These are phyloP conservation scores for Drosophila takahashii DNA, from an alignment of 1,140 invertebrate genomes.

Conservation along the genomic window DNA sequence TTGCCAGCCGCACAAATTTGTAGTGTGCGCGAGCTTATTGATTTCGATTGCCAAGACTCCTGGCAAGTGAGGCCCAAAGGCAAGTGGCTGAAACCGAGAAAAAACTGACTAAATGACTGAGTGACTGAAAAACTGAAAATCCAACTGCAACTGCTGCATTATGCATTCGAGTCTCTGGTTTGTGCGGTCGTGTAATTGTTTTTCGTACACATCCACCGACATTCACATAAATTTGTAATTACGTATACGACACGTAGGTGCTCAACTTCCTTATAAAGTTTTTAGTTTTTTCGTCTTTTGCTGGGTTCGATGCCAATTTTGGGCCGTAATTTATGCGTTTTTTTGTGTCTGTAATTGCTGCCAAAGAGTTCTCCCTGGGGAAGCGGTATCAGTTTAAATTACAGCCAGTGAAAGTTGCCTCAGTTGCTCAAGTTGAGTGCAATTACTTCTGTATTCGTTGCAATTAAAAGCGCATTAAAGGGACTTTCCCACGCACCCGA, in stretches of 20 bases:
- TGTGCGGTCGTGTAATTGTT: slow-evolving; percentile 49
- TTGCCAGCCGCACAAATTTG: slow-evolving; percentile 66
- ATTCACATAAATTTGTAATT: slow-evolving; percentile 81
- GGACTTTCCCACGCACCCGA: slow-evolving; percentile 63
- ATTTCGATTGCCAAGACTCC: slow-evolving; percentile 45
- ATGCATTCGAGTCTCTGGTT: slow-evolving; percentile 40
- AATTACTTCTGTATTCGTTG: slow-evolving; percentile 34
- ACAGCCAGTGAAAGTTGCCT: slow-evolving; percentile 68
- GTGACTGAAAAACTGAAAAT: slow-evolving; percentile 34
- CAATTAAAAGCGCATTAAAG: slow-evolving; percentile 78
- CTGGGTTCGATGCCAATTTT: slow-evolving; percentile 60
- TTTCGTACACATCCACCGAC: slow-evolving; percentile 41
- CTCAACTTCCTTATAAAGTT: slow-evolving; percentile 75
- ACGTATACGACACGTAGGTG: slow-evolving; percentile 79
- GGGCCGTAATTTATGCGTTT: slow-evolving; percentile 71
- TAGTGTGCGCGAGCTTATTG: slow-evolving; percentile 73
- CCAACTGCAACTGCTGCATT: slow-evolving; percentile 59
- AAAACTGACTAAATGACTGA: not conserved
- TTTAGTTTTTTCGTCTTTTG: slow-evolving; percentile 12
- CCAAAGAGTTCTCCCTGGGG: slow-evolving; percentile 58
- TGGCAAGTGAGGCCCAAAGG: slow-evolving; percentile 27
- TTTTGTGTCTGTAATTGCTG: slow-evolving; percentile 66
- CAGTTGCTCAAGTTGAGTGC: slow-evolving; percentile 28
- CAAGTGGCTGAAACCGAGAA: slow-evolving; percentile 9
- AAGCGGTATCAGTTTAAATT: slow-evolving; percentile 41